Evolutionary conservation across 1,140 invertebrate species (phyloP), one percentile per base, ranked within the genome.

Genomic region (Diachasmimorpha longicaudata): DNA sequence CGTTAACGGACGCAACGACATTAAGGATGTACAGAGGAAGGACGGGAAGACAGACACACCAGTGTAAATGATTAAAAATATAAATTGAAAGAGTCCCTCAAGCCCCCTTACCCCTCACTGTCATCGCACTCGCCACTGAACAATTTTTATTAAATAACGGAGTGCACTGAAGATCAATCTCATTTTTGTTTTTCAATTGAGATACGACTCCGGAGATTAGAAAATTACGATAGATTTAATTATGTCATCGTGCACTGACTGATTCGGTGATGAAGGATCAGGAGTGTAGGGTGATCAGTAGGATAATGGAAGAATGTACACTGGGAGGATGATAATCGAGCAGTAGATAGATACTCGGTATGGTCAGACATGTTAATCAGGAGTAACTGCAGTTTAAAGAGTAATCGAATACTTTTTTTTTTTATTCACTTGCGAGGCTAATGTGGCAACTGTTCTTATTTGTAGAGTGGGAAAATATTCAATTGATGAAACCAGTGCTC

Each of bases 1-100:
- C 83, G 81, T 89, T 70, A 89, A 89, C 74, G 88, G 88, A 46
- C 82, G 84, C 75, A 85, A 82, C 72, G 86, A 88, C 78, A 74
- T 87, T 78, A 89, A 87, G 81, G 85, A 88, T 72, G 70, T 80
- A 9, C 72, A 79, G 52, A 87, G 87, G 70, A 87, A 86, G 79
- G 86, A 88, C 79, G 86, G 87, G 70, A 89, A 89, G 75, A 88
- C 85, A 78, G 87, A 89, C 74, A 88, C 87, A 63, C 85, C 86
- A n/a, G 88, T 89, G 77, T 88, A 89, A 88, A 36, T 63, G 6
- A 23, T 71, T 71, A 72, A 52, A n/a, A 77, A 44, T 70, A 58
- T 52, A 67, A 69, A 70, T 55, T 70, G 37, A 70, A 48, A 36
- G 46, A 66, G 70, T 10, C 42, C 36, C 23, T 19, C 58, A 63